A percentile compares a stretch with the other conserved stretches of the same genome.
Evolutionary conservation across 2,113 vertebrate genomes (phyloP).

Genomic region (Fukomys damarensis): DNA sequence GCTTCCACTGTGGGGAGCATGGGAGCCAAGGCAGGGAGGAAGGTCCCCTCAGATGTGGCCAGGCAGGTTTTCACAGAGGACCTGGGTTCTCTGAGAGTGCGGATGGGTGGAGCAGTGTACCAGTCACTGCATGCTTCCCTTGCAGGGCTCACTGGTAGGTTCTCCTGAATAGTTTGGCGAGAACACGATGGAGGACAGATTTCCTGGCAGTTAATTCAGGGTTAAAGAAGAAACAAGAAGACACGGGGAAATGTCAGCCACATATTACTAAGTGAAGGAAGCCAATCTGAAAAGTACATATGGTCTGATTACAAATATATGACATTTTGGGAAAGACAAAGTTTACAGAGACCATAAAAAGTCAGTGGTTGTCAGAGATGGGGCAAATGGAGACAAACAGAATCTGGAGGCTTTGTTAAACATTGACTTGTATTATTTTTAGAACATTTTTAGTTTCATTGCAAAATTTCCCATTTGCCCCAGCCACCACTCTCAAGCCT

Average conservation of each 20-base stretch:
- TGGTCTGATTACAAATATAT: not conserved
- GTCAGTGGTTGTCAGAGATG: not conserved
- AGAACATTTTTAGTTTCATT: not conserved
- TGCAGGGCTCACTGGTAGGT: not conserved
- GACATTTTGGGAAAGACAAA: not conserved
- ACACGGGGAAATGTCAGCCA: not conserved
- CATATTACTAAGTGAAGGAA: not conserved
- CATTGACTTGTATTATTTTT: not conserved
- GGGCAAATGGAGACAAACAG: not conserved
- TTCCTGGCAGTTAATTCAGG: not conserved
- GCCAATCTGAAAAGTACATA: not conserved
- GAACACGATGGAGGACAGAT: not conserved
- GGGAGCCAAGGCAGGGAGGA: not conserved
- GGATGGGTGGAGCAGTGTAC: accelerated
- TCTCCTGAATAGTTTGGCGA: not conserved
- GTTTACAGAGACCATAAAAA: not conserved
- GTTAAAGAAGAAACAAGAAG: not conserved
- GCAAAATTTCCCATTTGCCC: not conserved
- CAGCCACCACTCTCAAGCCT: not conserved
- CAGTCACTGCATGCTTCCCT: not conserved
- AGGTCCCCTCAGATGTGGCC: too few relatives aligned
- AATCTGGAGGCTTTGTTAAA: not conserved
- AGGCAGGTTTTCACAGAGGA: not conserved
- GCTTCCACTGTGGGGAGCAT: accelerated
- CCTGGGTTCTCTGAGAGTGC: accelerated